A percentile compares a stretch with the other conserved stretches of the same genome.
phyloP scores from a whole-genome alignment of 2,113 vertebrate genomes.

The Eublepharis macularius region DNA sequence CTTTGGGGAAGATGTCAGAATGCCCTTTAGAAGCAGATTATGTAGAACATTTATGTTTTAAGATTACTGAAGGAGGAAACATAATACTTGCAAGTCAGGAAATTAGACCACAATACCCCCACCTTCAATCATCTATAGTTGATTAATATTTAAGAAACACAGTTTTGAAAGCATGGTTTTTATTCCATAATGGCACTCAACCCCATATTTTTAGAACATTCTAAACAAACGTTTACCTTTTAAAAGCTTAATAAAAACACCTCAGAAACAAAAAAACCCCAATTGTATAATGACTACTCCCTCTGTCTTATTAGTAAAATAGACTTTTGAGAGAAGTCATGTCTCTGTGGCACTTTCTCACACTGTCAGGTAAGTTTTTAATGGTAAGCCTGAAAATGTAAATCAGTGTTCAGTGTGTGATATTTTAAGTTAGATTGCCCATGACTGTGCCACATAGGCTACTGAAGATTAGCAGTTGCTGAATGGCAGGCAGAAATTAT shows the following conservation, averaged over 20 bases:
- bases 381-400: neutral
- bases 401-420: neutral
- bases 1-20: slow-evolving; percentile 49
- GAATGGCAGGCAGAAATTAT: neutral
- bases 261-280: neutral
- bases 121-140: neutral
- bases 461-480: neutral
- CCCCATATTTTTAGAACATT: neutral
- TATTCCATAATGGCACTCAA: neutral
- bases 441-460: neutral
- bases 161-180: neutral
- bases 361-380: neutral
- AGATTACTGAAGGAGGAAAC: slow-evolving; percentile 19
- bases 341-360: neutral
- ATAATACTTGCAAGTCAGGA: slow-evolving; percentile 34
- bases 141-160: neutral
- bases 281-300: neutral
- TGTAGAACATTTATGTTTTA: slow-evolving; percentile 11
- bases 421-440: neutral
- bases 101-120: slow-evolving; percentile 5
- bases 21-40: slow-evolving; percentile 43
- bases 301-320: neutral
- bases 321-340: neutral
- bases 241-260: neutral
- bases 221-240: neutral